Percentiles rank a stretch among this genome's conserved stretches.
Evolutionary conservation across 2,113 vertebrate species (phyloP).

Genomic region (Eulemur rufifrons): DNA sequence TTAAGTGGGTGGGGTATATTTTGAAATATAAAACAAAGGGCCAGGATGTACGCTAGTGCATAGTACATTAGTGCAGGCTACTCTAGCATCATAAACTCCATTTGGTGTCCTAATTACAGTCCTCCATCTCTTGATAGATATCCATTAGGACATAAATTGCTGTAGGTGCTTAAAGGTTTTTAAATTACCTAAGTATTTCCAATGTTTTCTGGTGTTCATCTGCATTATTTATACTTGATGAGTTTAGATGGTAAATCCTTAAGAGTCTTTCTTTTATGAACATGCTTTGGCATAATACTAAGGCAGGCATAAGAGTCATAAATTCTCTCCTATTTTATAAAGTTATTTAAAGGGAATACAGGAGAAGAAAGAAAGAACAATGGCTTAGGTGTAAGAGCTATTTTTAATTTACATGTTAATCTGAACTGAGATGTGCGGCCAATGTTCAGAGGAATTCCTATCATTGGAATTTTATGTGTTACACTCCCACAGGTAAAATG

Average conservation of each 20-base stretch:
- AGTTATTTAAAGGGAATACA: background rate
- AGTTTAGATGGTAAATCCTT: background rate
- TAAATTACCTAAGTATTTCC: background rate
- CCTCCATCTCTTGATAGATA: background rate
- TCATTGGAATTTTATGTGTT: background rate
- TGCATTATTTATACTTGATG: background rate
- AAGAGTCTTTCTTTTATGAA: background rate
- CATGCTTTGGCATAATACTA: background rate
- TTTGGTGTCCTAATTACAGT: background rate
- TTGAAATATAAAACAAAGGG: background rate
- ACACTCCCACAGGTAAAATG: background rate
- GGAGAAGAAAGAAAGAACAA: background rate
- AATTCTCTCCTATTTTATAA: conserved; percentile 3
- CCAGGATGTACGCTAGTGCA: background rate
- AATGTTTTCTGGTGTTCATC: background rate
- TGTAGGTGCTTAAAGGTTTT: background rate
- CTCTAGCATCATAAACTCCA: background rate
- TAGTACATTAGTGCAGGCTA: background rate
- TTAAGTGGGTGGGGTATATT: background rate
- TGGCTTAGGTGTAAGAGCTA: background rate
- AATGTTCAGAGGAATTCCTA: background rate
- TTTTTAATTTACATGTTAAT: background rate
- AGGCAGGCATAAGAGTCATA: background rate
- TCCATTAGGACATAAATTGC: background rate
- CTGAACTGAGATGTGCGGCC: background rate